phyloP scores from a whole-genome alignment of 2,888 invertebrate species.

The Syrphus vitripennis region DNA sequence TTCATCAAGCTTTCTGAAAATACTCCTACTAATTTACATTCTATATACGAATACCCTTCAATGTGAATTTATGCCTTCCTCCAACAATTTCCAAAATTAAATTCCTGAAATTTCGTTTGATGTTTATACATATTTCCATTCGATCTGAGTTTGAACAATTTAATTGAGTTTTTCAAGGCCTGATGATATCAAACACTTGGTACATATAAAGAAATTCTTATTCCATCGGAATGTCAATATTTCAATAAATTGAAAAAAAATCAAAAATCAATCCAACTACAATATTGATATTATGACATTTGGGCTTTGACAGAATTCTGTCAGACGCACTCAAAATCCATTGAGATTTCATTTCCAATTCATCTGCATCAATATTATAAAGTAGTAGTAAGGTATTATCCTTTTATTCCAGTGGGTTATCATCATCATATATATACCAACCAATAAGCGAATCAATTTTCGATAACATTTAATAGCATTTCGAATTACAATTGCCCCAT shows the following conservation, averaged over 20 bases:
- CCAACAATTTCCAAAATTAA: no score
- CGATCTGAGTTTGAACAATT: background rate
- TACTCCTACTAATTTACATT: no score
- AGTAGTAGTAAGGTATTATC: background rate
- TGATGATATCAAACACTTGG: background rate
- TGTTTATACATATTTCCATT: no score
- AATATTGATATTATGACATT: background rate
- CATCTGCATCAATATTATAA: background rate
- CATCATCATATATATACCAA: no score
- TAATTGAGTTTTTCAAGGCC: background rate
- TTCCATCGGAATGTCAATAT: background rate
- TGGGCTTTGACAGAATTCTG: background rate
- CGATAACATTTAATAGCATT: conserved; percentile 42
- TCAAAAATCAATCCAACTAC: background rate
- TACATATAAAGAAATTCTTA: background rate
- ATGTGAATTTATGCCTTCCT: no score
- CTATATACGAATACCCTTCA: no score
- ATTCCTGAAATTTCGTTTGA: no score
- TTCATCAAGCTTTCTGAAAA: no score
- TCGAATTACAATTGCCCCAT: conserved; percentile 29
- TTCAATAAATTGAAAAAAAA: conserved; percentile 20
- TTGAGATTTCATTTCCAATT: background rate
- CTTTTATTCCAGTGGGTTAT: conserved; percentile 1
- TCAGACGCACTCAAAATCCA: conserved; percentile 7
- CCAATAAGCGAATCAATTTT: conserved; percentile 59